Evolutionary conservation across 2,888 invertebrate species (phyloP), one percentile per base, ranked within the genome.

Genomic region (Acronicta psi): DNA sequence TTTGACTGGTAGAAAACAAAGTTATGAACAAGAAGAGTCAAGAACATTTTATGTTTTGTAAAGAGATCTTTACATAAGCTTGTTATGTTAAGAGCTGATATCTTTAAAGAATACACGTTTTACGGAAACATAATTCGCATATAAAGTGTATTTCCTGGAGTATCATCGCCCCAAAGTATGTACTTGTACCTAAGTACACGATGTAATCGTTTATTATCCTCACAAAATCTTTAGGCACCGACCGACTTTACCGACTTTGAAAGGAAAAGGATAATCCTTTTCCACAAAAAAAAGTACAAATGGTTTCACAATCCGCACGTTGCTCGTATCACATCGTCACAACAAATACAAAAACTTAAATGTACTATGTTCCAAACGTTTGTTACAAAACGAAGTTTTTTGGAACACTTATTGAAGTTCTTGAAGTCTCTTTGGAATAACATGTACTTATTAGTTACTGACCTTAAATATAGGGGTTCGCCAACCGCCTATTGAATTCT

Each of bases 261-360:
- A 25, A 38, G 3, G 38, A n/a, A 29, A 29, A 13, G 20, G 38
- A 41, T 49, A 58, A 40, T 53, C 37, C 9, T 8, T 7, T 14
- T n/a, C 3, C 25, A 36, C n/a, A 36, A 45, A 49, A 55, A n/a
- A n/a, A 51, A 56, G 4, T 14, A 40, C 16, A 31, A 23, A 47
- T 29, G 9, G 8, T 29, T 34, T 23, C 25, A 10, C 23, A 31
- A 38, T 18, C 10, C 18, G 13, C n/a, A 46, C 46, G 34, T 41
- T 45, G 38, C 42, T 18, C 42, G 16, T 8, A 45, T 46, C 45
- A 67, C 42, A 41, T 59, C 50, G n/a, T 18, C n/a, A 10, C 20
- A 18, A 25, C 50, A 59, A 47, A 59, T 67, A n/a, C n/a, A 17
- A 38, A 25, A 18, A 31, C 34, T 7, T 3, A 37, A 50, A 45